Evolutionary conservation across 1,140 invertebrate species (phyloP).

Genomic region (Archegozetes longisetosus): DNA sequence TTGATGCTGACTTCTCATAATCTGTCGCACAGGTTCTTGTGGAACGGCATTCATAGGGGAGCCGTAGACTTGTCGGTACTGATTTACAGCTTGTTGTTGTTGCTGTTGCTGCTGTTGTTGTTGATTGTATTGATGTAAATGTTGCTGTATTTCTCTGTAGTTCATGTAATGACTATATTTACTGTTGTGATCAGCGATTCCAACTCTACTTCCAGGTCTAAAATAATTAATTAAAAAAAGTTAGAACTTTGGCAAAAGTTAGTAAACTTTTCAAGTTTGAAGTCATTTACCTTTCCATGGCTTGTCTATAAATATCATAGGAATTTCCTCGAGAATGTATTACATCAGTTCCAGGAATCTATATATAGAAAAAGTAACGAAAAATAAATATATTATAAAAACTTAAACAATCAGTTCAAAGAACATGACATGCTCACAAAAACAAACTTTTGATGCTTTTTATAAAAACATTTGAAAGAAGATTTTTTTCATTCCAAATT

Average conservation of each 20-base stretch:
- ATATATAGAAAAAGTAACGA: no score
- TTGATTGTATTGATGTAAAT: background rate
- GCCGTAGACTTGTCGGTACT: background rate
- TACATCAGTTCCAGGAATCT: no score
- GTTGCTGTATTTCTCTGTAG: background rate
- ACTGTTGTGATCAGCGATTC: conserved; percentile 11
- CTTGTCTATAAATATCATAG: conserved; percentile 1
- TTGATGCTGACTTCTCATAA: conserved; percentile 4
- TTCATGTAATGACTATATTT: conserved; percentile 14
- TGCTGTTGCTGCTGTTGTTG: background rate
- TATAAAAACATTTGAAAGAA: no score
- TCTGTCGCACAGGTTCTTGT: conserved; percentile 1
- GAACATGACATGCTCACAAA: no score
- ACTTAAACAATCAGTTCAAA: no score
- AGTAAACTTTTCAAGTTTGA: no score
- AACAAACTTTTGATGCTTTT: no score
- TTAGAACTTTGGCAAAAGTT: background rate
- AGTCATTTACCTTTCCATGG: conserved; percentile 13
- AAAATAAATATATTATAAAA: no score
- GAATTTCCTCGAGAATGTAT: conserved; percentile 10
- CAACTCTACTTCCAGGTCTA: conserved; percentile 13
- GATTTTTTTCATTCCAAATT: no score
- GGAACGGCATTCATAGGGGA: no score
- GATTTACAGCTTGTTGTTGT: background rate
- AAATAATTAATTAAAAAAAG: background rate